Evolutionary conservation across 2,113 vertebrate genomes (phyloP).

Genomic region (Pelecanoides urinatrix): DNA sequence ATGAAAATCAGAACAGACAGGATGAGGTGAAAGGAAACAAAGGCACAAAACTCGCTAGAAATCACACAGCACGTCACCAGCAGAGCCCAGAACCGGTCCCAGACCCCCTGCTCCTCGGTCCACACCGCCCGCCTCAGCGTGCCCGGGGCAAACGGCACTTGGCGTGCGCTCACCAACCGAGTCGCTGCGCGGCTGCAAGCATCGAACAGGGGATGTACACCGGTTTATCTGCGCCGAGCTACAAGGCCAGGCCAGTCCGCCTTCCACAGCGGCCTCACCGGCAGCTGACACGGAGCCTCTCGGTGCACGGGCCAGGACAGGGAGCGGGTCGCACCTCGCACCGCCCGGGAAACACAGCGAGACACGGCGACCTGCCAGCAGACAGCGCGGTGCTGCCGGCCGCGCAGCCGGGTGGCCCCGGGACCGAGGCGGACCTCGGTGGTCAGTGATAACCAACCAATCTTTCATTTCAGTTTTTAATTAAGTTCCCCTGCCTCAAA

Average conservation of each 20-base stretch:
- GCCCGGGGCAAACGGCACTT: background rate
- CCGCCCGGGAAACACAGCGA: background rate
- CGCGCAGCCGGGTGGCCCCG: fast-evolving
- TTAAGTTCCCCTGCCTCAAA: background rate
- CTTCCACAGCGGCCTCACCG: fast-evolving
- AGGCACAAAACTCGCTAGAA: background rate
- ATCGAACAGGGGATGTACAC: fast-evolving
- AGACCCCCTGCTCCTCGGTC: too few relatives aligned
- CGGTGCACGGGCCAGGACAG: background rate
- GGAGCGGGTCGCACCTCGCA: background rate
- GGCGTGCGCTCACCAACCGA: fast-evolving
- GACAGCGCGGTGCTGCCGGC: background rate
- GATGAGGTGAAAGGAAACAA: background rate
- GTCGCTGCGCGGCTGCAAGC: background rate
- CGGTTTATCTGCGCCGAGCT: background rate
- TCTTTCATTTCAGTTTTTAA: background rate
- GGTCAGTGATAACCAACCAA: background rate
- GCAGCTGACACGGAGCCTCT: fast-evolving
- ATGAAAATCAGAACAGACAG: background rate
- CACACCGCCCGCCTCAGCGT: fast-evolving
- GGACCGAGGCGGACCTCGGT: background rate
- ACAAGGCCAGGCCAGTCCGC: background rate
- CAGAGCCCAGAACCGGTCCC: background rate
- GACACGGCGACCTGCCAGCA: background rate
- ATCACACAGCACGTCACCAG: background rate